Percentiles rank a stretch among this genome's conserved stretches.
phyloP scores from a whole-genome alignment of 1,140 invertebrate genomes.

The Caenorhabditis remanei region DNA sequence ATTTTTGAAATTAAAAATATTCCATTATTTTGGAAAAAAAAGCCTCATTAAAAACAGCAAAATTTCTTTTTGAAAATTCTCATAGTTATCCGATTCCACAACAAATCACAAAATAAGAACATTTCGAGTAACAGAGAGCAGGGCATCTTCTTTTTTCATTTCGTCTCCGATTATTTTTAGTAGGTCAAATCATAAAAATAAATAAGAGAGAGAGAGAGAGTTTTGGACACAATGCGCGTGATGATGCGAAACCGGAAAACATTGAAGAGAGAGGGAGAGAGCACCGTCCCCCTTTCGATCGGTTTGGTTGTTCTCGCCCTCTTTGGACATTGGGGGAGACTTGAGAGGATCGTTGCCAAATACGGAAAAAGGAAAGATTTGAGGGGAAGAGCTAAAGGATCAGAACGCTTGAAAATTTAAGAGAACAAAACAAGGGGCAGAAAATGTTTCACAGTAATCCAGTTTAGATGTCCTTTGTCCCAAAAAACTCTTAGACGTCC shows the following conservation, averaged over 20 bases:
- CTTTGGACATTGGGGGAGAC: neutral
- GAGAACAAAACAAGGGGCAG: neutral
- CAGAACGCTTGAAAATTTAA: neutral
- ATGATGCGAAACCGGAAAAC: slow-evolving; percentile 47
- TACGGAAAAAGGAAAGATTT: neutral
- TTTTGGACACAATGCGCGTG: neutral
- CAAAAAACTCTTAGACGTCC: too few relatives aligned
- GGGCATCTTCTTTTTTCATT: neutral
- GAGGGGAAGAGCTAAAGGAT: neutral
- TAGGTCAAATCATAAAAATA: slow-evolving; percentile 50
- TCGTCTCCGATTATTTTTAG: slow-evolving; percentile 10
- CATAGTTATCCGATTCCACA: neutral
- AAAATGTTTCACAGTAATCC: neutral
- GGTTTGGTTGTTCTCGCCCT: neutral
- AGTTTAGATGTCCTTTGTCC: too few relatives aligned
- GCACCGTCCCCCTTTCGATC: neutral
- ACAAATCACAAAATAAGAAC: neutral
- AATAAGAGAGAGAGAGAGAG: neutral
- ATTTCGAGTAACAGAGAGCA: neutral
- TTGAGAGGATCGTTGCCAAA: slow-evolving; percentile 46
- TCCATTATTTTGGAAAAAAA: neutral
- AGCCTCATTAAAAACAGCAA: neutral
- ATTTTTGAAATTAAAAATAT: too few relatives aligned
- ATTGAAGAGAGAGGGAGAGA: neutral
- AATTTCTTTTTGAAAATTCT: neutral